A percentile compares a stretch with the other conserved stretches of the same genome.
Evolutionary conservation across 2,797 vertebrate genomes (phyloP).

Genomic region (Mallotus villosus): DNA sequence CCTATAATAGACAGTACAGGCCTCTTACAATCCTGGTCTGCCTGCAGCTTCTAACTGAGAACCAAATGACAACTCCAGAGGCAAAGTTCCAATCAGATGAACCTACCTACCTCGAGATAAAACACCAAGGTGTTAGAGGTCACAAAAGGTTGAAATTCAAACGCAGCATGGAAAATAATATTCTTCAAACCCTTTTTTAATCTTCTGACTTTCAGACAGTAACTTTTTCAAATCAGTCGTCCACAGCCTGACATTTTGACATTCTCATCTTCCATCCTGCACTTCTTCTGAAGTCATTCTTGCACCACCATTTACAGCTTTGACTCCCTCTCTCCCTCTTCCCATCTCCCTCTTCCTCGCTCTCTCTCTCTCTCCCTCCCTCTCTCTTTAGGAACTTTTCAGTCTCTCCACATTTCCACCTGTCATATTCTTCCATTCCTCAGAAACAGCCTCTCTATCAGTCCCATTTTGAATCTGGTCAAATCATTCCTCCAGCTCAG

Average conservation of each 20-base stretch:
- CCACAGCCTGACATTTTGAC: constrained; percentile 64
- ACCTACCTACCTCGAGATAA: too few relatives aligned
- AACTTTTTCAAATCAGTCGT: constrained; percentile 64
- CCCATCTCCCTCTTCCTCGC: background rate
- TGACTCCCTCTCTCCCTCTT: constrained; percentile 59
- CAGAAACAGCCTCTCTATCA: constrained; percentile 52
- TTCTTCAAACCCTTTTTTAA: constrained; percentile 45
- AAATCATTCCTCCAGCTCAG: constrained; percentile 70
- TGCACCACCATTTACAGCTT: constrained; percentile 63
- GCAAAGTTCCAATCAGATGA: background rate
- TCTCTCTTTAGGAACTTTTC: constrained; percentile 60
- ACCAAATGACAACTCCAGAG: too few relatives aligned
- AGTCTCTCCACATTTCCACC: constrained; percentile 61
- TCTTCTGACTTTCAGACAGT: constrained; percentile 43
- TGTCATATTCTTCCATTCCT: constrained; percentile 65
- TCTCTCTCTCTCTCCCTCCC: constrained; percentile 17
- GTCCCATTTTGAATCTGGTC: constrained; percentile 71
- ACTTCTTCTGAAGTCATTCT: constrained; percentile 58
- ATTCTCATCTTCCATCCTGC: constrained; percentile 63
- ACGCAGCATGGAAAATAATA: background rate
- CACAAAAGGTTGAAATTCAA: background rate
- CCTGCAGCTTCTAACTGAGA: too few relatives aligned
- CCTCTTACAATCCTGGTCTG: too few relatives aligned
- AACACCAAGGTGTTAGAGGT: background rate
- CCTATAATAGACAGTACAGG: too few relatives aligned